Evolutionary conservation across 2,797 vertebrate species (phyloP).

Genomic region (Urocyon cinereoargenteus): DNA sequence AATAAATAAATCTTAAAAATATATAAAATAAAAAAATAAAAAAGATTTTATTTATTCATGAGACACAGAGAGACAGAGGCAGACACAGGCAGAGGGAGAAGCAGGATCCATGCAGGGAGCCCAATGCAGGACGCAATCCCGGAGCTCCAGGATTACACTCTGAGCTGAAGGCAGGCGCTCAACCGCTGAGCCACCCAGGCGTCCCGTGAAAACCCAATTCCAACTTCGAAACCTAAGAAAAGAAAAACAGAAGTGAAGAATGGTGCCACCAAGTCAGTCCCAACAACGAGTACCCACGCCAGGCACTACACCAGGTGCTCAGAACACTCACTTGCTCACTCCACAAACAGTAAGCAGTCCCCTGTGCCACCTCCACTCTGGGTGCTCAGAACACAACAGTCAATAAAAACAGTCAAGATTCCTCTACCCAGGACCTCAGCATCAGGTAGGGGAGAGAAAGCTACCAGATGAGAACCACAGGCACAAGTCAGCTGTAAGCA

Average conservation of each 20-base stretch:
- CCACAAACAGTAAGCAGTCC: not conserved
- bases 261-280: not conserved
- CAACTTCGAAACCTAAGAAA: not conserved
- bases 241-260: not conserved
- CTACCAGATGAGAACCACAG: not conserved
- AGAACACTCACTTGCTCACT: not conserved
- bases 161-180: no score
- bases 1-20: no score
- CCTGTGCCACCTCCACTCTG: not conserved
- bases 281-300: not conserved
- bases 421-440: not conserved
- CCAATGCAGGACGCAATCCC: no score
- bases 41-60: no score
- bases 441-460: not conserved
- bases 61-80: no score
- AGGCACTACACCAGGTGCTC: rapidly evolving
- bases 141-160: no score
- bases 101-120: no score
- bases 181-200: no score
- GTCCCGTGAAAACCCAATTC: not conserved
- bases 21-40: no score
- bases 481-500: not conserved
- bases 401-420: not conserved
- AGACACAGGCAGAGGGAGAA: no score
- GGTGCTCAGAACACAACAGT: not conserved